These are phyloP conservation scores for Ecdyonurus torrentis DNA, from an alignment of 2,888 invertebrate genomes.

Conservation along the genomic window DNA sequence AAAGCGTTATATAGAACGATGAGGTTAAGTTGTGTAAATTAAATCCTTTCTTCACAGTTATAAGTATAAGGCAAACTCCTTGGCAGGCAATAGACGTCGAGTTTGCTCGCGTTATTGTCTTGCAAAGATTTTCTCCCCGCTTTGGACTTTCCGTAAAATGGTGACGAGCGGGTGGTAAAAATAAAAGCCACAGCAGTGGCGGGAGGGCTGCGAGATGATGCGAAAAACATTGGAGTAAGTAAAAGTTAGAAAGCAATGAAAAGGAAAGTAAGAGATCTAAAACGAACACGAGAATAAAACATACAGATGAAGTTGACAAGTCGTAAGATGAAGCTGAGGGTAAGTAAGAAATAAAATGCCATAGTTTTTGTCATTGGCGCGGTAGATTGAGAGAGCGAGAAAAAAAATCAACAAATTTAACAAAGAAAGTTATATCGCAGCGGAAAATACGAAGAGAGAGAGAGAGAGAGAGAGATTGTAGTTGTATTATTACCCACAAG, in stretches of 20 bases:
- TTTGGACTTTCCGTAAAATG: neutral
- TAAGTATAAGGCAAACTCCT: neutral
- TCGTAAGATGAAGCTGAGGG: neutral
- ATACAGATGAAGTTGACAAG: neutral
- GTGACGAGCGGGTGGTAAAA: neutral
- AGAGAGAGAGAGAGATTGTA: neutral
- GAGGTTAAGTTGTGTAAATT: neutral
- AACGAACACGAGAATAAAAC: neutral
- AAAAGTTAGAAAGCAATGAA: neutral
- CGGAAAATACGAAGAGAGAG: neutral
- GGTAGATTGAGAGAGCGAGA: neutral
- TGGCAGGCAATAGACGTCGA: neutral
- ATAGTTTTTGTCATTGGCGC: neutral
- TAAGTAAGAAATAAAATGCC: neutral
- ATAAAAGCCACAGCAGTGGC: too few species aligned
- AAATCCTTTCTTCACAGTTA: neutral
- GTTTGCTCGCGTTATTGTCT: neutral
- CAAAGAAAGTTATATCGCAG: neutral
- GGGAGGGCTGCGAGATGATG: neutral
- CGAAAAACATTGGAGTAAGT: neutral
- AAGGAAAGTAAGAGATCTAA: neutral
- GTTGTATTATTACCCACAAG: neutral
- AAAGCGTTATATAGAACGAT: neutral
- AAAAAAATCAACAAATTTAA: neutral
- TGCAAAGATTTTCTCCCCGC: neutral